phyloP scores from a whole-genome alignment of 2,797 vertebrate species.

The Oreonectes daqikongensis region DNA sequence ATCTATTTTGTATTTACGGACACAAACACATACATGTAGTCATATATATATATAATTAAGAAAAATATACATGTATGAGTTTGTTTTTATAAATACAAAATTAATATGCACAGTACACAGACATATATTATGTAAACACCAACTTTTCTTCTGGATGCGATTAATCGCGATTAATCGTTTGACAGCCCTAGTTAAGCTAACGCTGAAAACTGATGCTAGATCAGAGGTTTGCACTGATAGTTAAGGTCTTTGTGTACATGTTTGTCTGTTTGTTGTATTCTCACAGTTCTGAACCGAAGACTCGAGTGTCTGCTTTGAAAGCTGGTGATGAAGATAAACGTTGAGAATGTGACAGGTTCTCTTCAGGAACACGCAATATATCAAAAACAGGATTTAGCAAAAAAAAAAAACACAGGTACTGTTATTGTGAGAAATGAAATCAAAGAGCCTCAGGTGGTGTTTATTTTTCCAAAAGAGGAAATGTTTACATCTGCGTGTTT shows the following conservation, averaged over 20 bases:
- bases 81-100: too few relatives aligned
- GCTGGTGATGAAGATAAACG: conserved; percentile 20
- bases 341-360: conserved; percentile 1
- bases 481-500: conserved; percentile 71
- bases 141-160: too few relatives aligned
- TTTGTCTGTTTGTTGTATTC: conserved; percentile 27
- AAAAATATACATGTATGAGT: too few relatives aligned
- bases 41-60: too few relatives aligned
- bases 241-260: conserved; percentile 36
- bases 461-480: conserved; percentile 50
- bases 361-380: conserved; percentile 32
- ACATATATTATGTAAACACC: too few relatives aligned
- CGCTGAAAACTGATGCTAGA: neutral
- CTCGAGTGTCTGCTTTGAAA: neutral
- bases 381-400: conserved; percentile 30
- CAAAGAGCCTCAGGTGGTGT: conserved; percentile 66
- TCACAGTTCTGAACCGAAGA: conserved; percentile 7
- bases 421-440: conserved; percentile 31
- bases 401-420: conserved; percentile 34
- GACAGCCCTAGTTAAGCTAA: too few relatives aligned
- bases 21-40: too few relatives aligned
- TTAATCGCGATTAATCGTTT: too few relatives aligned
- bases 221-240: conserved; percentile 38
- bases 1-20: too few relatives aligned
- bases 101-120: too few relatives aligned